Base-by-base conservation (phyloP, 2,888 invertebrate genomes). In the Limnephilus marmoratus region DNA sequence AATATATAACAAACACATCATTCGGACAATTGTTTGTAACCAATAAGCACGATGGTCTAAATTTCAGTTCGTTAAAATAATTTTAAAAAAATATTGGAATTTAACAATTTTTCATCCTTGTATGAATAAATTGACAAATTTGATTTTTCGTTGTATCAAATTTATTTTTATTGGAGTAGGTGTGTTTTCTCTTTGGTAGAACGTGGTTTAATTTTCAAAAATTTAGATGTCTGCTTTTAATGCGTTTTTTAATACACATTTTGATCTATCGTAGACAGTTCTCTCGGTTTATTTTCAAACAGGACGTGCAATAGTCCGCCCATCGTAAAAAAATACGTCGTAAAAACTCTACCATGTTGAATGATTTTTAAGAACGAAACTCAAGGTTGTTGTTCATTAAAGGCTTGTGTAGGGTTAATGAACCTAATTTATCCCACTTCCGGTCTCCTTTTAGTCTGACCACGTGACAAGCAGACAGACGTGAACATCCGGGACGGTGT, bases 331-430 rank as follows among this genome's bases (percentile, higher is more conserved):
- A 86, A 86, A 86, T 86, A n/a, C 68, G 83, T 41, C 29, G 45
- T 37, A 85, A 86, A 86, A 86, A 86, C 37, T n/a, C 2, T 2
- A 24, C 45, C 29, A 86, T 86, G 86, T 86, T 49, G 41, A 68
- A 45, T 45, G 86, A 45, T 45, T 86, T 41, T 45, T 45, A 86
- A 45, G 45, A 86, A 86, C 86, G 45, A 45, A 86, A 45, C 15
- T 45, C 86, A 86, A 86, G 86, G 86, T 49, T 86, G 45, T 45
- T 49, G 86, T 86, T 86, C 86, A 86, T 86, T 86, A 86, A 86
- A 88, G 68, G 13, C 80, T 80, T 12, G 24, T 29, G 24, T 41
- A 68, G 81, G 90, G 90, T 90, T 81, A 45, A 90, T 45, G 90
- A 90, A 90, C 90, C 45, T 29, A 34, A 68, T 82, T 68, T 34